phyloP scores from a whole-genome alignment of 2,113 vertebrate species.

The Athene noctua region DNA sequence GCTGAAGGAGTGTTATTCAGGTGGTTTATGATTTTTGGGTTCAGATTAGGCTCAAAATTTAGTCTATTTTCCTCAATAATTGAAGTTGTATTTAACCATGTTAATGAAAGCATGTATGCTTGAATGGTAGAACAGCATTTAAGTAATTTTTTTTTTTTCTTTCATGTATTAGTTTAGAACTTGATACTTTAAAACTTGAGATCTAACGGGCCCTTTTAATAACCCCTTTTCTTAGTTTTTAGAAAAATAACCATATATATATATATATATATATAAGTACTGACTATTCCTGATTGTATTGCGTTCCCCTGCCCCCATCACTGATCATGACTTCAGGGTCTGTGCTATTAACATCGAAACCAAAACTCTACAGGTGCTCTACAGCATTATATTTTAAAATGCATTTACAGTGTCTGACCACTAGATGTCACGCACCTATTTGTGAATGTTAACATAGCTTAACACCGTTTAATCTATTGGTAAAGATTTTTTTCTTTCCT shows the following conservation, averaged over 20 bases:
- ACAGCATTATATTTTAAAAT: neutral
- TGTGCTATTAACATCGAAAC: neutral
- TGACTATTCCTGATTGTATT: neutral
- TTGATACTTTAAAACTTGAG: neutral
- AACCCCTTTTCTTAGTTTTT: neutral
- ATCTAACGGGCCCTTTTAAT: neutral
- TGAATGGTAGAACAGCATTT: neutral
- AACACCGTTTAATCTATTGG: neutral
- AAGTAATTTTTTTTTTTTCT: neutral
- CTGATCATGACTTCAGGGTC: neutral
- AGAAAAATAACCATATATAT: neutral
- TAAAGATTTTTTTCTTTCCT: neutral
- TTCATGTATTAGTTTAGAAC: neutral
- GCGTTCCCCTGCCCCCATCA: rapidly evolving
- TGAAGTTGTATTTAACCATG: neutral
- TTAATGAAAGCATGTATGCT: neutral
- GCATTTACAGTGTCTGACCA: slow-evolving; percentile 10
- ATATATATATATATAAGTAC: neutral
- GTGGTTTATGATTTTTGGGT: neutral
- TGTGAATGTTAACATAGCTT: neutral
- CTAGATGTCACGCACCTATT: slow-evolving; percentile 63
- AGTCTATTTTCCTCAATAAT: neutral
- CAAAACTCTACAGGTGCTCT: neutral
- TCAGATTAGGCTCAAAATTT: neutral
- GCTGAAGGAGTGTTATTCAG: neutral